Evolutionary conservation across 2,888 invertebrate genomes (phyloP).

Genomic region (Aspidapion aeneum): DNA sequence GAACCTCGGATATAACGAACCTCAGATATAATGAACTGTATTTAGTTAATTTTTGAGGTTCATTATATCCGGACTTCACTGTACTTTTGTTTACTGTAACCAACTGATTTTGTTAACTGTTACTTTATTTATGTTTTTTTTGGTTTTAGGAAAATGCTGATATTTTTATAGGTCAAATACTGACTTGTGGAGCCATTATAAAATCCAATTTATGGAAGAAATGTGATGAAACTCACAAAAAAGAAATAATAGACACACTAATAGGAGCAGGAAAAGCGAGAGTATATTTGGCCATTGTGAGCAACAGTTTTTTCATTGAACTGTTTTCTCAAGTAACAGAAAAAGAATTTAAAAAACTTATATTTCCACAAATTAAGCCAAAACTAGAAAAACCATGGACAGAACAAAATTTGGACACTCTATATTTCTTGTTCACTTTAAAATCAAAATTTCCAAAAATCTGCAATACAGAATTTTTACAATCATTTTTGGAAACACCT

Average conservation of each 20-base stretch:
- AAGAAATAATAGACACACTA: conserved; percentile 47
- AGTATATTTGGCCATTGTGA: conserved; percentile 58
- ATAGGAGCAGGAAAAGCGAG: conserved; percentile 58
- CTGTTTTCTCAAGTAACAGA: conserved; percentile 48
- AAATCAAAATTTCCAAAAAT: conserved; percentile 50
- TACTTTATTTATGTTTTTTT: conserved; percentile 11
- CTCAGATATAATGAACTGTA: too few species aligned
- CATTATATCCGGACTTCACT: too few species aligned
- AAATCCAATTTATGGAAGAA: conserved; percentile 58
- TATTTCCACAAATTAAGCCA: conserved; percentile 60
- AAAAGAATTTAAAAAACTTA: conserved; percentile 52
- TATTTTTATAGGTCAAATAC: conserved; percentile 65
- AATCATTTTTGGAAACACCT: conserved; percentile 54
- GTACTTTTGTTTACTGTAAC: background rate
- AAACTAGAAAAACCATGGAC: conserved; percentile 60
- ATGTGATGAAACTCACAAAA: conserved; percentile 51
- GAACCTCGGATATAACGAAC: too few species aligned
- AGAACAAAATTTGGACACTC: conserved; percentile 62
- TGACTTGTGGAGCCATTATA: conserved; percentile 67
- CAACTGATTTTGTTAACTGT: background rate
- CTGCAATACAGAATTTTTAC: conserved; percentile 53
- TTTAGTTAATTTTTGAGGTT: too few species aligned
- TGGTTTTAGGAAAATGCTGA: conserved; percentile 67
- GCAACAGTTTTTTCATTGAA: conserved; percentile 59
- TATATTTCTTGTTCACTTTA: conserved; percentile 56